Percentiles rank a stretch among this genome's conserved stretches.
These are phyloP conservation scores for Strix uralensis DNA, from an alignment of 2,113 vertebrate species.

Conservation along the genomic window DNA sequence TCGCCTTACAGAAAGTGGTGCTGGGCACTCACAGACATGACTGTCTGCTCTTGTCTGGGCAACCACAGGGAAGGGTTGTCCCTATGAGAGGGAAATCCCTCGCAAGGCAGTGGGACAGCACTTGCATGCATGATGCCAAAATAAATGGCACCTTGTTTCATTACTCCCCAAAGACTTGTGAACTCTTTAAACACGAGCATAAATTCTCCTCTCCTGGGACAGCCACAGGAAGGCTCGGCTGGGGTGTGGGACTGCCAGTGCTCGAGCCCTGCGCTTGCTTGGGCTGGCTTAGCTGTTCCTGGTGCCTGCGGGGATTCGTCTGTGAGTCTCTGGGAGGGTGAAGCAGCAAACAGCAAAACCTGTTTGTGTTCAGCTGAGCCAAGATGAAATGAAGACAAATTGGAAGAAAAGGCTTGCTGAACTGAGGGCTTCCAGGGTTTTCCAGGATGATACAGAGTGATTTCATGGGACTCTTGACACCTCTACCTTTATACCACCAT, in stretches of 20 bases:
- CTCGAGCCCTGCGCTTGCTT: background rate
- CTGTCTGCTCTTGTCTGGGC: background rate
- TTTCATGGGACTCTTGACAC: background rate
- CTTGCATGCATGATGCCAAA: background rate
- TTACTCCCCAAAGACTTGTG: rapidly evolving
- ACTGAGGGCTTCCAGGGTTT: background rate
- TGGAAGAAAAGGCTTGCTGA: background rate
- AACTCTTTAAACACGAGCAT: background rate
- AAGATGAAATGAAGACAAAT: background rate
- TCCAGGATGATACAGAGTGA: background rate
- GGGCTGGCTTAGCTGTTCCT: background rate
- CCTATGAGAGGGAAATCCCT: background rate
- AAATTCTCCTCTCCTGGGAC: background rate
- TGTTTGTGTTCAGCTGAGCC: background rate
- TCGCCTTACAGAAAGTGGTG: background rate
- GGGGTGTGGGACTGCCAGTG: rapidly evolving
- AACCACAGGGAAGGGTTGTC: background rate
- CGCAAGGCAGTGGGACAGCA: rapidly evolving
- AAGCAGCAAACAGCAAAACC: background rate
- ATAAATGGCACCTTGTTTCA: background rate
- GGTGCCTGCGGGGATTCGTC: background rate
- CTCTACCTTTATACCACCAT: background rate
- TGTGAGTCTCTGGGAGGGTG: background rate
- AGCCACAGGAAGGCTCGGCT: background rate
- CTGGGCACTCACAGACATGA: background rate